A percentile compares a stretch with the other conserved stretches of the same genome.
These are phyloP conservation scores for Leucophenga montana DNA, from an alignment of 2,888 invertebrate genomes.

Conservation along the genomic window DNA sequence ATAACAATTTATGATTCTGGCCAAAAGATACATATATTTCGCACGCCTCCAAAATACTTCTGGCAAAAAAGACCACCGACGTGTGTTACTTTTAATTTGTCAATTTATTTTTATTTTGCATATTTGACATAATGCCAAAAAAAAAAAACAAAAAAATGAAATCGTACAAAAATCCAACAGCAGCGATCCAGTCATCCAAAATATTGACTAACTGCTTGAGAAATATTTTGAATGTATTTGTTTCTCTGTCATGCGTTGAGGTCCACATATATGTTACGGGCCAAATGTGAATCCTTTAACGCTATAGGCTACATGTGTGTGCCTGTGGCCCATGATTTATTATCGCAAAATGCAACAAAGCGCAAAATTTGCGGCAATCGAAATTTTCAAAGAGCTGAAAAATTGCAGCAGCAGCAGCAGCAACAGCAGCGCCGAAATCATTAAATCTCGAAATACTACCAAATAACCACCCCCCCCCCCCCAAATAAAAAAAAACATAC, in stretches of 20 bases:
- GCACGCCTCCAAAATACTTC: no score
- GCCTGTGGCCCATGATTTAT: constrained; percentile 54
- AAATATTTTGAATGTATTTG: background rate
- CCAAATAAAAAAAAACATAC: background rate
- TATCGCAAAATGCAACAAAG: constrained; percentile 61
- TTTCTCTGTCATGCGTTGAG: constrained; percentile 43
- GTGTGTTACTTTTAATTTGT: background rate
- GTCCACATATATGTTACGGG: constrained; percentile 35
- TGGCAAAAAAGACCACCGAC: no score
- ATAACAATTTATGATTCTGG: no score
- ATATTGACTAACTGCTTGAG: background rate
- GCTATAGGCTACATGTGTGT: no score
- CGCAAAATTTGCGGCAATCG: constrained; percentile 55
- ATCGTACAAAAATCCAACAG: background rate
- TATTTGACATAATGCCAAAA: constrained; percentile 19
- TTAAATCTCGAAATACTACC: background rate
- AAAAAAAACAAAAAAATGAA: background rate
- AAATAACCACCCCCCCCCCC: no score
- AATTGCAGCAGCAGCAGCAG: background rate
- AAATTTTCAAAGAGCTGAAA: constrained; percentile 6
- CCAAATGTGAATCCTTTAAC: no score
- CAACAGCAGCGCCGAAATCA: background rate
- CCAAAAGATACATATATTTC: no score
- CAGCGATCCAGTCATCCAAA: background rate
- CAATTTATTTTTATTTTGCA: background rate